Conservation (phyloP, 2,888 invertebrate species). For the Mongoloraphidia duomilia region DNA sequence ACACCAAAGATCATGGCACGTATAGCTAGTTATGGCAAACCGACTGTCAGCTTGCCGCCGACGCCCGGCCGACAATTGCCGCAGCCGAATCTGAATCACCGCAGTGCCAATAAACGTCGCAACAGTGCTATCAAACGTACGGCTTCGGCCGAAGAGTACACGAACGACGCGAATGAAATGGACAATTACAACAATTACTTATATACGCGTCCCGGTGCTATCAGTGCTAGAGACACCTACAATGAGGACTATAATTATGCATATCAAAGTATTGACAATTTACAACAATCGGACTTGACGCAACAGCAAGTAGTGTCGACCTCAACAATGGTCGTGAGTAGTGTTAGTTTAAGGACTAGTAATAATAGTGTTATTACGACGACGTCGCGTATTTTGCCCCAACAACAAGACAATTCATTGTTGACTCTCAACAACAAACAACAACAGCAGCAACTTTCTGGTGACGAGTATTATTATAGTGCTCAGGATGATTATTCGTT, state of each 20-base stretch:
- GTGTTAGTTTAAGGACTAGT: constrained; percentile 9
- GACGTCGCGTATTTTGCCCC: constrained; percentile 2
- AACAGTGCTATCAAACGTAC: constrained; percentile 27
- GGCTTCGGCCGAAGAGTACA: constrained; percentile 28
- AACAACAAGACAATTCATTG: constrained; percentile 14
- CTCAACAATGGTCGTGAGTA: constrained; percentile 6
- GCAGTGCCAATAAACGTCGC: constrained; percentile 25
- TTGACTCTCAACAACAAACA: constrained; percentile 18
- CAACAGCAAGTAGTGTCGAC: constrained; percentile 14
- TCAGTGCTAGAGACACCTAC: constrained; percentile 32
- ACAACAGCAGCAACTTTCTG: constrained; percentile 18
- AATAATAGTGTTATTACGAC: not conserved
- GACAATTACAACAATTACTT: constrained; percentile 27
- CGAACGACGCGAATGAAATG: constrained; percentile 19
- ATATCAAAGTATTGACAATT: constrained; percentile 52
- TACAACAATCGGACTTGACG: constrained; percentile 24
- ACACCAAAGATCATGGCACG: constrained; percentile 25
- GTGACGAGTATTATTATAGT: constrained; percentile 22
- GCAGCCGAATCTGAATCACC: constrained; percentile 26
- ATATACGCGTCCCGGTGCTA: constrained; percentile 26
- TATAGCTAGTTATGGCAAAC: constrained; percentile 15
- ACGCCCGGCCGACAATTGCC: constrained; percentile 40
- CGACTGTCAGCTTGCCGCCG: constrained; percentile 33
- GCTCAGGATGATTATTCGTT: constrained; percentile 18
- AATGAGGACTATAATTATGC: constrained; percentile 58